Conservation (phyloP, 2,113 vertebrate genomes). For the Sinocyclocheilus anophthalmus region DNA sequence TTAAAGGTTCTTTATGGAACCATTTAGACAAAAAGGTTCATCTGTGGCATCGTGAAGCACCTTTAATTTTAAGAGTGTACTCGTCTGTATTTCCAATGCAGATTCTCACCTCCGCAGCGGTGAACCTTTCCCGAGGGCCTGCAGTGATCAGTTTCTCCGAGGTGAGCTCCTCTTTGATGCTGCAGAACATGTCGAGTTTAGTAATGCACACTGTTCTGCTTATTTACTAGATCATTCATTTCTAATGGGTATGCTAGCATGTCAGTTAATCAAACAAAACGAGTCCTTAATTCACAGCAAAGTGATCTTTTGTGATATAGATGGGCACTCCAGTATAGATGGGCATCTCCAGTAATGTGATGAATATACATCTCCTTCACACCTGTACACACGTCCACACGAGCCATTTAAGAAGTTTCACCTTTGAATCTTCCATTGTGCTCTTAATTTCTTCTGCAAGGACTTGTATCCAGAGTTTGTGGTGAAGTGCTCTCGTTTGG, state of each 20-base stretch:
- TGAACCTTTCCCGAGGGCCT: conserved; percentile 94
- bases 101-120: conserved; percentile 88
- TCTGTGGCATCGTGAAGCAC: too few relatives aligned
- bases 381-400: background rate
- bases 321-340: too few relatives aligned
- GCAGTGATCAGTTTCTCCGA: conserved; percentile 91
- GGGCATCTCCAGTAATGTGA: too few relatives aligned
- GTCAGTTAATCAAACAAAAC: background rate
- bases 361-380: background rate
- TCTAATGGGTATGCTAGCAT: background rate
- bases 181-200: conserved; percentile 58
- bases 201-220: too few relatives aligned
- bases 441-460: conserved; percentile 86
- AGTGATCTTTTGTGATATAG: too few relatives aligned
- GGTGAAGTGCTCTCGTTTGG: conserved; percentile 88
- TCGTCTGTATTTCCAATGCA: background rate
- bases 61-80: too few relatives aligned
- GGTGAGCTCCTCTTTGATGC: conserved; percentile 93
- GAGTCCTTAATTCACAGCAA: too few relatives aligned
- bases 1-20: too few relatives aligned
- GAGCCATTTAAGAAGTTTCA: conserved; percentile 48
- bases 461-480: conserved; percentile 83
- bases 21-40: too few relatives aligned
- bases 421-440: conserved; percentile 93
- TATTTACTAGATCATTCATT: background rate